Conservation (phyloP, 1,140 invertebrate species). For the Trichoplusia ni region DNA sequence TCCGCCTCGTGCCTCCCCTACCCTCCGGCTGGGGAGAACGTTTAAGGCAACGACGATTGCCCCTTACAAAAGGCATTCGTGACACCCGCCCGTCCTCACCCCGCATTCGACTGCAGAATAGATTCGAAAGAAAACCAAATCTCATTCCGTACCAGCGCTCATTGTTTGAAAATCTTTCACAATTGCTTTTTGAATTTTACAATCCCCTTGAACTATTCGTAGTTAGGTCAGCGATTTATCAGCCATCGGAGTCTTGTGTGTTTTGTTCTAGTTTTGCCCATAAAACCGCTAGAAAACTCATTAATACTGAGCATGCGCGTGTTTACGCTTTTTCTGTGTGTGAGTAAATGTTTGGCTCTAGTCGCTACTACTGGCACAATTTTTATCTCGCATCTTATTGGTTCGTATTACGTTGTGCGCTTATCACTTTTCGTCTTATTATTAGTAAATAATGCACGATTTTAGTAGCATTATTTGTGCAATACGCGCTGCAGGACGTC, state of each 20-base stretch:
- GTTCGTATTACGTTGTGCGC: no score
- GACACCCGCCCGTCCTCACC: slow-evolving; percentile 32
- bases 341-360: no score
- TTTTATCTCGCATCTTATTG: no score
- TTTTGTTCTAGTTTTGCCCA: neutral
- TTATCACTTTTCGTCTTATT: no score
- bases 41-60: slow-evolving; percentile 64
- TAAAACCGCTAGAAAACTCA: neutral
- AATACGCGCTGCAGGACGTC: no score
- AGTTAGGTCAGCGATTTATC: neutral
- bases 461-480: no score
- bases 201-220: slow-evolving; percentile 48
- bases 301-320: slow-evolving; percentile 12
- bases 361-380: no score
- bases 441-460: no score
- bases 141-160: slow-evolving; percentile 54
- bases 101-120: slow-evolving; percentile 49
- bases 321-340: neutral
- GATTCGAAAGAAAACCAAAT: slow-evolving; percentile 67
- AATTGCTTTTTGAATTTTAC: slow-evolving; percentile 68
- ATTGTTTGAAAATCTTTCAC: slow-evolving; percentile 67
- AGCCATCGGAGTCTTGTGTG: neutral
- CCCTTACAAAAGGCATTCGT: slow-evolving; percentile 60
- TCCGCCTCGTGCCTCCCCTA: slow-evolving; percentile 32
- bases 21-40: slow-evolving; percentile 46